A percentile compares a stretch with the other conserved stretches of the same genome.
These are phyloP conservation scores for Remorina albescens DNA, from an alignment of 2,797 vertebrate species.

Conservation along the genomic window DNA sequence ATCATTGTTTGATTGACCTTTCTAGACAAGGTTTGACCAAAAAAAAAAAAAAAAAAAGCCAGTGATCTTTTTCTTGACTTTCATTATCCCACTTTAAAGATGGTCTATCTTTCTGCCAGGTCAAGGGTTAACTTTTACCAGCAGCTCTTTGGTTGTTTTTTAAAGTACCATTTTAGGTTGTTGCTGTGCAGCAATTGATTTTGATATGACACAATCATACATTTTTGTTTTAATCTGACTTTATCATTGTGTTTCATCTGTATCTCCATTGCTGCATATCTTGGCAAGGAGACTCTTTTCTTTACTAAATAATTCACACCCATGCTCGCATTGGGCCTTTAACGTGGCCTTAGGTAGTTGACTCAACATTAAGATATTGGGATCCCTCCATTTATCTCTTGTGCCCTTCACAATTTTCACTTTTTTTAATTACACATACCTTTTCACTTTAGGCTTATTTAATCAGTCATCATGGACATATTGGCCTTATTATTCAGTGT, in stretches of 20 bases:
- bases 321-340: not conserved
- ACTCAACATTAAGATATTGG: not conserved
- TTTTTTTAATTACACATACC: not conserved
- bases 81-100: not conserved
- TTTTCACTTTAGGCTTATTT: not conserved
- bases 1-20: not conserved
- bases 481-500: not conserved
- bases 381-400: not conserved
- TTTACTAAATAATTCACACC: not conserved
- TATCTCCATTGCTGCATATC: not conserved
- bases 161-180: not conserved
- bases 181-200: not conserved
- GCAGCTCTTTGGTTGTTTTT: not conserved
- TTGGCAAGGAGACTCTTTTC: not conserved
- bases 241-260: not conserved
- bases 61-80: not conserved
- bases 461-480: not conserved
- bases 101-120: not conserved
- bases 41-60: too few species aligned
- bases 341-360: too few species aligned
- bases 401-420: not conserved
- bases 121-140: not conserved
- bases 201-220: constrained; percentile 4
- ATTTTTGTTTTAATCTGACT: constrained; percentile 11
- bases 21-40: not conserved